Percentiles rank a stretch among this genome's conserved stretches.
Evolutionary conservation across 2,888 invertebrate species (phyloP).

Genomic region (Micropterix aruncella): DNA sequence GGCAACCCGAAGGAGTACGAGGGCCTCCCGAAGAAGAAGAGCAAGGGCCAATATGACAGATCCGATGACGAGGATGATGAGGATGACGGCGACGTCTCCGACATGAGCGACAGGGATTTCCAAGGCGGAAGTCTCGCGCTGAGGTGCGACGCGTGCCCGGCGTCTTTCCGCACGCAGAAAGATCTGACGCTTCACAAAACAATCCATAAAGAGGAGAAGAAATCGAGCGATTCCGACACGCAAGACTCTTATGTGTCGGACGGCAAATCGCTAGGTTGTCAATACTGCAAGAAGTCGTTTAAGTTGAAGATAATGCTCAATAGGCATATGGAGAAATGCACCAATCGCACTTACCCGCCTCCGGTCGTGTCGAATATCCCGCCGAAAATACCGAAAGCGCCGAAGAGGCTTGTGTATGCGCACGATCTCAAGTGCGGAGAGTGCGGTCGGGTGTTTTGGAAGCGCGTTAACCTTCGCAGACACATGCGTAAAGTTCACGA

Average conservation of each 20-base stretch:
- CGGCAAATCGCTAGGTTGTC: conserved; percentile 22
- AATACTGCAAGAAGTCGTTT: conserved; percentile 28
- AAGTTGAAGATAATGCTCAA: conserved; percentile 36
- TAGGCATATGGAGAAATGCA: conserved; percentile 18
- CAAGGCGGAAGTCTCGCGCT: conserved; percentile 22
- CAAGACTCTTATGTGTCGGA: background rate
- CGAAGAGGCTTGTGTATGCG: background rate
- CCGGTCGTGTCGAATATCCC: background rate
- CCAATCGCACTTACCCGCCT: background rate
- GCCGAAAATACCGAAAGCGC: background rate
- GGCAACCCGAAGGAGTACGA: background rate
- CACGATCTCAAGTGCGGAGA: conserved; percentile 6
- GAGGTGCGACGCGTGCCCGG: conserved; percentile 23
- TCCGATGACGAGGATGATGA: conserved; percentile 28
- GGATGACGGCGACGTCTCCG: conserved; percentile 21
- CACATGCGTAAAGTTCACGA: conserved; percentile 3
- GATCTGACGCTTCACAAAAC: conserved; percentile 20
- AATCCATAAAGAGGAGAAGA: conserved; percentile 14
- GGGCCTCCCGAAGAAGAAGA: background rate
- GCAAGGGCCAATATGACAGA: background rate
- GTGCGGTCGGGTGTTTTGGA: conserved; percentile 7
- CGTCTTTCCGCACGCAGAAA: conserved; percentile 18
- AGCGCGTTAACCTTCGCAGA: conserved; percentile 6
- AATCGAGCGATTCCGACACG: conserved; percentile 1
- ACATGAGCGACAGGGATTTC: conserved; percentile 24